A percentile compares a stretch with the other conserved stretches of the same genome.
Conservation (phyloP, 2,113 vertebrate genomes). For the Argyrosomus japonicus region DNA sequence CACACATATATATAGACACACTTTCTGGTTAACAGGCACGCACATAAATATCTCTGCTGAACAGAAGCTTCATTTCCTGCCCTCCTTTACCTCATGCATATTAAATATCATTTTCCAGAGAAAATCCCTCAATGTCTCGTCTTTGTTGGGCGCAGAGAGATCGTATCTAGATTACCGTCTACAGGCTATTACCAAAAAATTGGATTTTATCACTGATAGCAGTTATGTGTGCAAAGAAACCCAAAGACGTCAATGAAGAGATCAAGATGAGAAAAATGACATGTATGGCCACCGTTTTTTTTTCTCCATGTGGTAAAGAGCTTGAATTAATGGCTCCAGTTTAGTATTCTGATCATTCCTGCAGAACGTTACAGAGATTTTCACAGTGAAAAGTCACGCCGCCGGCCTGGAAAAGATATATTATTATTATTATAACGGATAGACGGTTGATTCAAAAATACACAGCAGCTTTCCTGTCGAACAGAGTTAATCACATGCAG, state of each 20-base stretch:
- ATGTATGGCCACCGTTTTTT: slow-evolving; percentile 28
- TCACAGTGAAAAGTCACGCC: slow-evolving; percentile 34
- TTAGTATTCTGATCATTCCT: slow-evolving; percentile 65
- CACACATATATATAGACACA: slow-evolving; percentile 23
- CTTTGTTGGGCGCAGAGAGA: slow-evolving; percentile 57
- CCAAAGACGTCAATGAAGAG: slow-evolving; percentile 50
- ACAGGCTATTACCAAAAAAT: slow-evolving; percentile 72
- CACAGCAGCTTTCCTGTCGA: slow-evolving; percentile 34
- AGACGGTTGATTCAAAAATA: slow-evolving; percentile 7
- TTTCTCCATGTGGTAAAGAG: slow-evolving; percentile 31
- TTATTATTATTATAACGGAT: slow-evolving; percentile 33
- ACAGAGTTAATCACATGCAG: slow-evolving; percentile 22
- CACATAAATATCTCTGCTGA: slow-evolving; percentile 65
- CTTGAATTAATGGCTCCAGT: slow-evolving; percentile 54
- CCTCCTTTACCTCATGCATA: slow-evolving; percentile 77
- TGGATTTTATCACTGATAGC: slow-evolving; percentile 72
- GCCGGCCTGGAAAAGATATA: slow-evolving; percentile 30
- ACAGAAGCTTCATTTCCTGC: slow-evolving; percentile 80
- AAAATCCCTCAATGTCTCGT: slow-evolving; percentile 74
- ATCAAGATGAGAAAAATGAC: slow-evolving; percentile 57
- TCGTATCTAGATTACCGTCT: slow-evolving; percentile 73
- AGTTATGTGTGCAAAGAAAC: slow-evolving; percentile 42
- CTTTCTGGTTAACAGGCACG: slow-evolving; percentile 38
- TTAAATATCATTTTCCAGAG: slow-evolving; percentile 78
- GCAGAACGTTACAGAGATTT: slow-evolving; percentile 42